Conservation (phyloP, 2,797 vertebrate genomes). For the Ceryle rudis region DNA sequence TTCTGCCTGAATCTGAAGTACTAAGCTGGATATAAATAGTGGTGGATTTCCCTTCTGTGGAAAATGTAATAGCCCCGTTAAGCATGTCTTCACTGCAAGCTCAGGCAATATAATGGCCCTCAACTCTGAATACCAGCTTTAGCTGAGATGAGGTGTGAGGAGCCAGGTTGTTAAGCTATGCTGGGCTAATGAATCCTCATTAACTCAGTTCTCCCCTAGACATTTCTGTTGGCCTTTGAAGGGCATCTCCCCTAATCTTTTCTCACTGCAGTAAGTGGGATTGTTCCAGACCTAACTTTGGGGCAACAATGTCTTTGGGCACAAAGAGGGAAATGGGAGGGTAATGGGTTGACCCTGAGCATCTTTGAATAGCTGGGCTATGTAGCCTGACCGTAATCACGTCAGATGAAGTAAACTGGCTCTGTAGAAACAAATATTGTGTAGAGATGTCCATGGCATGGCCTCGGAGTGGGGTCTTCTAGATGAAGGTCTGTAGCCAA, state of each 20-base stretch:
- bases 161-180: not conserved
- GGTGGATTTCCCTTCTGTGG: slow-evolving; percentile 60
- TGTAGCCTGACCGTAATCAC: accelerated
- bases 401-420: not conserved
- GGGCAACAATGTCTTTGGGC: not conserved
- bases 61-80: slow-evolving; percentile 52
- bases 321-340: not conserved
- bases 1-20: slow-evolving; percentile 40
- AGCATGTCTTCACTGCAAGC: slow-evolving; percentile 19
- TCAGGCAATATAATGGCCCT: not conserved
- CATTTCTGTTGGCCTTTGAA: not conserved
- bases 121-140: not conserved
- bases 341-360: not conserved
- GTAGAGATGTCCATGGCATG: not conserved
- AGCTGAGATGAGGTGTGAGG: not conserved
- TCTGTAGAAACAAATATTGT: not conserved
- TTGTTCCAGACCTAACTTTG: not conserved
- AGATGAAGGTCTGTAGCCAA: not conserved
- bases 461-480: not conserved
- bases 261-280: not conserved
- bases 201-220: not conserved
- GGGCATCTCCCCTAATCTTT: not conserved
- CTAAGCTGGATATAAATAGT: slow-evolving; percentile 61
- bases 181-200: not conserved
- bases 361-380: not conserved